A percentile compares a stretch with the other conserved stretches of the same genome.
Conservation (phyloP, 2,113 vertebrate genomes). For the Actenoides hombroni region DNA sequence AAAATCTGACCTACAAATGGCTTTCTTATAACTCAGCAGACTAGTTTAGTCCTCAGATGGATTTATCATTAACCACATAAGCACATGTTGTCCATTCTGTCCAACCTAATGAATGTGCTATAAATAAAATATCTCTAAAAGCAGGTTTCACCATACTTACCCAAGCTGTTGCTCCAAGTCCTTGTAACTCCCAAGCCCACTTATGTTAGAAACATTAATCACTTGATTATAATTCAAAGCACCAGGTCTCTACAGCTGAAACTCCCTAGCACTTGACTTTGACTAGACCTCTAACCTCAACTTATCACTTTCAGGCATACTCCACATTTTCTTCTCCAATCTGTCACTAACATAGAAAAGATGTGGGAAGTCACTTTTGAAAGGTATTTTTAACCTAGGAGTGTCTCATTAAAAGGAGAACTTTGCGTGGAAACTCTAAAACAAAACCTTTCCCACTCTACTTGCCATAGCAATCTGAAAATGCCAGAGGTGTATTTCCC, state of each 20-base stretch:
- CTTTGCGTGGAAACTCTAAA: not conserved
- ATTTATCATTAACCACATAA: slow-evolving; percentile 70
- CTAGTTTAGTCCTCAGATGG: slow-evolving; percentile 41
- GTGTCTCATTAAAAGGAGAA: slow-evolving; percentile 15
- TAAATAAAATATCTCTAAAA: slow-evolving; percentile 57
- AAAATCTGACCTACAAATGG: slow-evolving; percentile 44
- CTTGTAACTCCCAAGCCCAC: slow-evolving; percentile 24
- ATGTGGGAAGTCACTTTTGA: not conserved
- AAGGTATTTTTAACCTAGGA: slow-evolving; percentile 44
- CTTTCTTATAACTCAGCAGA: slow-evolving; percentile 44
- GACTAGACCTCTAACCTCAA: slow-evolving; percentile 56
- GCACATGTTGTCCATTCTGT: slow-evolving; percentile 58
- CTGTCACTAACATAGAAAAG: slow-evolving; percentile 11
- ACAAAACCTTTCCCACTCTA: not conserved
- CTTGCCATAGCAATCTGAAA: not conserved
- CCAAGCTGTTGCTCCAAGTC: slow-evolving; percentile 44
- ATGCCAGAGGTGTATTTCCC: not conserved
- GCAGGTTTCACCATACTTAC: slow-evolving; percentile 45
- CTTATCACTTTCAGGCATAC: slow-evolving; percentile 42
- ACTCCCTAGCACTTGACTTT: slow-evolving; percentile 67
- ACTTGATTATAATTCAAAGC: slow-evolving; percentile 62
- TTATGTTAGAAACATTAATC: slow-evolving; percentile 60
- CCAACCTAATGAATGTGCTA: slow-evolving; percentile 45
- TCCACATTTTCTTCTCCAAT: slow-evolving; percentile 20
- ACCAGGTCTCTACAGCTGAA: slow-evolving; percentile 54